phyloP scores from a whole-genome alignment of 2,113 vertebrate species.

The Naja naja region DNA sequence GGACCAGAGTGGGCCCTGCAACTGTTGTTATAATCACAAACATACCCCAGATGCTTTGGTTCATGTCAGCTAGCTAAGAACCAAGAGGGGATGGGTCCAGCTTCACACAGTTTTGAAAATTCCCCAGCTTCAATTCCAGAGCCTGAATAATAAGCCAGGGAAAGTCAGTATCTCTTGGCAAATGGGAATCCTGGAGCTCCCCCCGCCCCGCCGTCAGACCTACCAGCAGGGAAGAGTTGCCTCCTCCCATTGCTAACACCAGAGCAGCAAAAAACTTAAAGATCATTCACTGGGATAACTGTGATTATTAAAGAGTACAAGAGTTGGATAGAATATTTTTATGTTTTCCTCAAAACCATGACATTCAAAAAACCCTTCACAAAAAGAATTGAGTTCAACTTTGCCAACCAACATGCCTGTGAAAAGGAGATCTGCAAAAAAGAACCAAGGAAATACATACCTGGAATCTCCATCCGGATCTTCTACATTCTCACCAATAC shows the following conservation, averaged over 20 bases:
- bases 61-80: background rate
- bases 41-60: background rate
- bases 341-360: background rate
- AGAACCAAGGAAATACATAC: slow-evolving; percentile 64
- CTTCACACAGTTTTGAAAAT: background rate
- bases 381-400: background rate
- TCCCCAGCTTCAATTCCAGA: background rate
- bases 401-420: too few relatives aligned
- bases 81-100: background rate
- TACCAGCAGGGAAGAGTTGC: background rate
- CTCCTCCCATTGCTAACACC: background rate
- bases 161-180: background rate
- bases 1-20: background rate
- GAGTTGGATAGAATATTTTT: background rate
- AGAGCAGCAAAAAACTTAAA: background rate
- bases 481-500: slow-evolving; percentile 78
- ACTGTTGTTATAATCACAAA: background rate
- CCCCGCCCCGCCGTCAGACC: background rate
- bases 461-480: slow-evolving; percentile 94
- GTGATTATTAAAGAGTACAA: background rate
- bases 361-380: background rate
- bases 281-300: background rate
- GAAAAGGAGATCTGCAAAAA: background rate
- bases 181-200: background rate
- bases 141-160: background rate